Conservation (phyloP, 2,113 vertebrate species). For the Clupea harengus region DNA sequence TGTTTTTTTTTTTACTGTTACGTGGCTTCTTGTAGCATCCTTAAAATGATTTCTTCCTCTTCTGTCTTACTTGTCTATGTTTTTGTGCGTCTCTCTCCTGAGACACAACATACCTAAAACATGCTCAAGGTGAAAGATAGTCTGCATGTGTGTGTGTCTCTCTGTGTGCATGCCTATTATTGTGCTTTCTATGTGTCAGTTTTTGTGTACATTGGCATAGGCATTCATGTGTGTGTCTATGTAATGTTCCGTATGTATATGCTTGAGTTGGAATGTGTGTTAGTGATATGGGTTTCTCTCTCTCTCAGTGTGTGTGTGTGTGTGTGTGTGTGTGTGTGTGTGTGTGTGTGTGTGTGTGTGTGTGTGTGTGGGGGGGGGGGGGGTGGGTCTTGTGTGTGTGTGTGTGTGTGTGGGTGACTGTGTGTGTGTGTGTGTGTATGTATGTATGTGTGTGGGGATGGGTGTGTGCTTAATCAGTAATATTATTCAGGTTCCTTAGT, state of each 20-base stretch:
- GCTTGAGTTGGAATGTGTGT: not conserved
- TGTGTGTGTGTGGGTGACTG: not conserved
- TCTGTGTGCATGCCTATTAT: slow-evolving; percentile 22
- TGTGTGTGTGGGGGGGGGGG: not conserved
- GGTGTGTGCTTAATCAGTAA: slow-evolving; percentile 22
- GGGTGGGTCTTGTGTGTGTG: no score
- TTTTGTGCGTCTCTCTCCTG: no score
- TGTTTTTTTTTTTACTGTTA: no score
- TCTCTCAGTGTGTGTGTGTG: not conserved
- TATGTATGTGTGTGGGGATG: not conserved
- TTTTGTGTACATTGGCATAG: not conserved
- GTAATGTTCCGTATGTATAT: not conserved
- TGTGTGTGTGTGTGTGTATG: slow-evolving; percentile 27
- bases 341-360: not conserved
- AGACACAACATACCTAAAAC: no score
- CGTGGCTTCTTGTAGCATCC: no score
- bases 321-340: not conserved
- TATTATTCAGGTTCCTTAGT: slow-evolving; percentile 48
- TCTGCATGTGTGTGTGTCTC: not conserved
- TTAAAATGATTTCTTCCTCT: no score
- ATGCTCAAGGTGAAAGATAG: no score
- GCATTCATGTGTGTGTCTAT: not conserved
- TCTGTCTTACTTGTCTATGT: no score
- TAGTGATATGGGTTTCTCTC: not conserved
- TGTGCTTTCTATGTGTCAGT: not conserved